Conservation (phyloP, 2,888 invertebrate species). For the Nymphalis urticae region DNA sequence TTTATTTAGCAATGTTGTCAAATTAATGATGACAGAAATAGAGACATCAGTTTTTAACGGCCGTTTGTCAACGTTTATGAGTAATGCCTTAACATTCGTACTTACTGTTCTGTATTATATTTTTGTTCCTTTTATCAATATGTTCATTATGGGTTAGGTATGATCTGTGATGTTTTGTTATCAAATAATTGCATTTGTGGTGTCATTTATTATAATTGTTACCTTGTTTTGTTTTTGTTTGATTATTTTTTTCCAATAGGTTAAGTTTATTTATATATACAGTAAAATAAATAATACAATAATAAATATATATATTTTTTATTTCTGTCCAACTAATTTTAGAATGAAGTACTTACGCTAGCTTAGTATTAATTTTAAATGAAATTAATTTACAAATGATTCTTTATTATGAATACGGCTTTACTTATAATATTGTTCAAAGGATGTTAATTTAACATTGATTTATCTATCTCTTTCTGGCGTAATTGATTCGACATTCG, state of each 20-base stretch:
- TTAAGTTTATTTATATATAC: slow-evolving; percentile 10
- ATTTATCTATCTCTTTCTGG: too few relatives aligned
- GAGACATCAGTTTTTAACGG: too few relatives aligned
- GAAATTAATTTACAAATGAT: slow-evolving; percentile 4
- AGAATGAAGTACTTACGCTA: too few relatives aligned
- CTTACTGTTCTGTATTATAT: too few relatives aligned
- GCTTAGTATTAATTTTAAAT: background rate
- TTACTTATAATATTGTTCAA: background rate
- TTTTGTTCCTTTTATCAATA: too few relatives aligned
- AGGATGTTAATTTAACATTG: too few relatives aligned
- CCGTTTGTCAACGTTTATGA: too few relatives aligned
- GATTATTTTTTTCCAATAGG: slow-evolving; percentile 9
- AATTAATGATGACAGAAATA: too few relatives aligned
- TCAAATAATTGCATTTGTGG: slow-evolving; percentile 7
- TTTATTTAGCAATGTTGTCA: too few relatives aligned
- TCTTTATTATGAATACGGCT: background rate
- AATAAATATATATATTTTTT: slow-evolving; percentile 16
- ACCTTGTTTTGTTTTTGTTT: slow-evolving; percentile 10
- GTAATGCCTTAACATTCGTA: too few relatives aligned
- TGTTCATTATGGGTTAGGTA: slow-evolving; percentile 4
- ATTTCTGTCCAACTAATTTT: slow-evolving; percentile 1
- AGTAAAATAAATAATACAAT: slow-evolving; percentile 10
- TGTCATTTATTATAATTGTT: background rate
- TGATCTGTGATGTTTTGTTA: slow-evolving; percentile 21
- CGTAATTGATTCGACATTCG: too few relatives aligned